phyloP scores from a whole-genome alignment of 2,888 invertebrate genomes.

The Polia nebulosa region DNA sequence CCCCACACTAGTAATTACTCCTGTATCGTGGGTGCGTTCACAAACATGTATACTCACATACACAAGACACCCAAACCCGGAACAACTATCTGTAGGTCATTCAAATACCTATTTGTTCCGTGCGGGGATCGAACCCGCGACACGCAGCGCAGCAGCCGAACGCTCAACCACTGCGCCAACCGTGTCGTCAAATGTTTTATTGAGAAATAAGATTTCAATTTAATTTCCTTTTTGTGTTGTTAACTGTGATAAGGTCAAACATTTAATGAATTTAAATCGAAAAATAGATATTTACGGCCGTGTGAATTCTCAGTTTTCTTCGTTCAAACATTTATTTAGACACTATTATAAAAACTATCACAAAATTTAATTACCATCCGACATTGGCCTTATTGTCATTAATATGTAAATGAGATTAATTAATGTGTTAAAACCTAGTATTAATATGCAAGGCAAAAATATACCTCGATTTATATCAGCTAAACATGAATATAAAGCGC shows the following conservation, averaged over 20 bases:
- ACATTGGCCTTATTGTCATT: conserved; percentile 51
- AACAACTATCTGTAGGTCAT: too few relatives aligned
- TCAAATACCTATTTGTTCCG: too few relatives aligned
- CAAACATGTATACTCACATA: too few relatives aligned
- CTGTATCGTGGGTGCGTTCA: too few relatives aligned
- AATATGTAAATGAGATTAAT: conserved; percentile 63
- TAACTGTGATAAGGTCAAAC: conserved; percentile 31
- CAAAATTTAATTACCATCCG: conserved; percentile 47
- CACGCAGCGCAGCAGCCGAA: too few relatives aligned
- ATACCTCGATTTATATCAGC: conserved; percentile 44
- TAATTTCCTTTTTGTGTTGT: conserved; percentile 28
- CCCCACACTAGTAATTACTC: too few relatives aligned
- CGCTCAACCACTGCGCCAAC: too few relatives aligned
- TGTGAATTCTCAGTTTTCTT: conserved; percentile 54
- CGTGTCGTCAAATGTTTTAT: conserved; percentile 11
- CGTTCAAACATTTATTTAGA: conserved; percentile 38
- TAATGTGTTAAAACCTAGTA: conserved; percentile 56
- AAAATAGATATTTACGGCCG: conserved; percentile 43
- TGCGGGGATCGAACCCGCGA: too few relatives aligned
- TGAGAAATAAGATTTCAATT: conserved; percentile 16
- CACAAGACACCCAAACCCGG: too few relatives aligned
- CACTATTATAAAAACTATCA: conserved; percentile 40
- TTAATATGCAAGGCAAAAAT: conserved; percentile 49
- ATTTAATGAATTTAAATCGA: conserved; percentile 38
- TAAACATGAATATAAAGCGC: conserved; percentile 48